phyloP scores from a whole-genome alignment of 2,888 invertebrate genomes.

The Folsomia candida region DNA sequence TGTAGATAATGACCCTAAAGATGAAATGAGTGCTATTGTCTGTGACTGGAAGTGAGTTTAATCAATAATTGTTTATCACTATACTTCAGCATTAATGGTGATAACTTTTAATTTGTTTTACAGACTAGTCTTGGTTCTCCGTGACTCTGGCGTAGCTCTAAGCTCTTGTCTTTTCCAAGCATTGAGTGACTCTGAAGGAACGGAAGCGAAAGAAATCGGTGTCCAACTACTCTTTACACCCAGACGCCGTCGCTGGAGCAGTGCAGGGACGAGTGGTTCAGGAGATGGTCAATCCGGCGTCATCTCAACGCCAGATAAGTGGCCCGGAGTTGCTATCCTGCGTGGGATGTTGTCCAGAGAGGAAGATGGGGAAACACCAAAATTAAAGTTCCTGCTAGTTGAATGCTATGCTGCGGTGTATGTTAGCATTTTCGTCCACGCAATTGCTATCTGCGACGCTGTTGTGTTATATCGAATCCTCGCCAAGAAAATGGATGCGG shows the following conservation, averaged over 20 bases:
- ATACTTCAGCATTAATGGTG: neutral
- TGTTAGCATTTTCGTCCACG: constrained; percentile 87
- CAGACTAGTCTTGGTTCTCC: constrained; percentile 64
- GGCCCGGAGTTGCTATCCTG: constrained; percentile 91
- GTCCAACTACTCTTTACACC: constrained; percentile 53
- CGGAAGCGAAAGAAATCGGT: constrained; percentile 42
- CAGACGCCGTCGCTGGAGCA: constrained; percentile 69
- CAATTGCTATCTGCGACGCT: constrained; percentile 87
- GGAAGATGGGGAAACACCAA: constrained; percentile 91
- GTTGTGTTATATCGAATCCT: constrained; percentile 83
- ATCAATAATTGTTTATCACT: neutral
- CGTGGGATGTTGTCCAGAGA: constrained; percentile 86
- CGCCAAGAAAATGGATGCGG: constrained; percentile 74
- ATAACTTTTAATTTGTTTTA: neutral
- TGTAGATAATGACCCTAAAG: constrained; percentile 30
- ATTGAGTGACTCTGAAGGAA: constrained; percentile 76
- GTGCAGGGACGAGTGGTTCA: constrained; percentile 62
- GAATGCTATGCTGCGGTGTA: constrained; percentile 93
- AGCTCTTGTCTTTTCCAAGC: constrained; percentile 99
- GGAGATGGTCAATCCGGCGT: constrained; percentile 55
- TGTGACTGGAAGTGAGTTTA: constrained; percentile 48
- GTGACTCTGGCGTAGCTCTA: constrained; percentile 90
- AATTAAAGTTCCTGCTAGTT: constrained; percentile 82
- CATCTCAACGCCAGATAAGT: constrained; percentile 82
- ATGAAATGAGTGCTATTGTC: constrained; percentile 48